phyloP scores from a whole-genome alignment of 2,797 vertebrate species.

The Pangasius krempfi region DNA sequence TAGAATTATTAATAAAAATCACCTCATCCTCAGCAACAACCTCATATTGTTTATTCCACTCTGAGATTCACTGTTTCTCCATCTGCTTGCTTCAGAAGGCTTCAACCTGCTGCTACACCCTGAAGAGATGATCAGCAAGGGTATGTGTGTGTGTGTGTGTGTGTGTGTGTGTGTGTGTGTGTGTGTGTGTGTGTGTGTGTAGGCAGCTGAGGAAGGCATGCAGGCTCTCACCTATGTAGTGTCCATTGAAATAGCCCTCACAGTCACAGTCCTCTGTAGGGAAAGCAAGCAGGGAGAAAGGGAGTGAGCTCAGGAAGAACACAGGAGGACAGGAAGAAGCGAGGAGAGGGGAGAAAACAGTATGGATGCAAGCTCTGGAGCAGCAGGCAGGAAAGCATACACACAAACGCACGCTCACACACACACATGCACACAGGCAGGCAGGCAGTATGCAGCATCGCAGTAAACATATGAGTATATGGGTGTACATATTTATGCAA shows the following conservation, averaged over 20 bases:
- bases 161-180: constrained; percentile 16
- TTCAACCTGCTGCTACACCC: background rate
- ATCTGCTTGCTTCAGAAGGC: background rate
- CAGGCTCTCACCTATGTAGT: constrained; percentile 92
- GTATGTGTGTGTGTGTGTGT: background rate
- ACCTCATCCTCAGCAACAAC: background rate
- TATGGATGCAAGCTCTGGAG: constrained; percentile 44
- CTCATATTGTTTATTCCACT: background rate
- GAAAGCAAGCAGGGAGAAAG: constrained; percentile 75
- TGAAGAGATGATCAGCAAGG: background rate
- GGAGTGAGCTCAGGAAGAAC: constrained; percentile 64
- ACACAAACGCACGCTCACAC: constrained; percentile 39
- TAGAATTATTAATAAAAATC: background rate
- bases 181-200: constrained; percentile 15
- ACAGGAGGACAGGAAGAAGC: constrained; percentile 68
- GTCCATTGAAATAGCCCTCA: constrained; percentile 94
- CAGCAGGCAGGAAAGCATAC: constrained; percentile 58
- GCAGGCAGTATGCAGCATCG: constrained; percentile 20
- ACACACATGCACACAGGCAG: constrained; percentile 54
- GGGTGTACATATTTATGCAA: background rate
- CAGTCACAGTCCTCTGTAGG: constrained; percentile 93
- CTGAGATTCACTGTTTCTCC: constrained; percentile 3
- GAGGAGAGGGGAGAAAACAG: constrained; percentile 30
- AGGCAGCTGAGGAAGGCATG: constrained; percentile 63
- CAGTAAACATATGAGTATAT: background rate